Conservation (phyloP, 2,888 invertebrate species). For the Gisinianus flammeolus region DNA sequence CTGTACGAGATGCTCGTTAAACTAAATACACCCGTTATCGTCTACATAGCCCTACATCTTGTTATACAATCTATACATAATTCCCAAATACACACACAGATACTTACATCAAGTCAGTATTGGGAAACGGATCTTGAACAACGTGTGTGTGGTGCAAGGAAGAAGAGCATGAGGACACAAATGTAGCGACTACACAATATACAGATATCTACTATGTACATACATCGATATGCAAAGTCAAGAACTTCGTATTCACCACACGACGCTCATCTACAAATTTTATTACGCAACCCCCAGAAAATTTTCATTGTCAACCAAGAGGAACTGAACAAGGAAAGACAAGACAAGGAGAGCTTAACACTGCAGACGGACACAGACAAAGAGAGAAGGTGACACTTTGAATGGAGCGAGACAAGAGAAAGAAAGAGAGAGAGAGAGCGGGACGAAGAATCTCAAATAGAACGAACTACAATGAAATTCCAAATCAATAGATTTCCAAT, state of each 20-base stretch:
- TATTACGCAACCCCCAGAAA: neutral
- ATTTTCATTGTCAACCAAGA: neutral
- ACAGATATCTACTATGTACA: neutral
- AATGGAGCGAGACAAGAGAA: too few relatives aligned
- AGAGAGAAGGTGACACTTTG: neutral
- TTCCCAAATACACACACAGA: too few relatives aligned
- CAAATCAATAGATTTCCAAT: too few relatives aligned
- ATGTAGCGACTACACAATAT: too few relatives aligned
- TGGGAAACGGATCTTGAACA: too few relatives aligned
- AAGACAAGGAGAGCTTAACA: neutral
- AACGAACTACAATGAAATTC: neutral
- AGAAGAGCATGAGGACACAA: neutral
- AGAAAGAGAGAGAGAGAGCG: neutral
- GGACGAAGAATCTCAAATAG: neutral
- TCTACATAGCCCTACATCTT: too few relatives aligned
- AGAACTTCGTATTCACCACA: neutral
- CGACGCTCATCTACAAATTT: neutral
- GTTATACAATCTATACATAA: too few relatives aligned
- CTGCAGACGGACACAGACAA: neutral
- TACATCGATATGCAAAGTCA: neutral
- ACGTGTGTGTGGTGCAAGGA: too few relatives aligned
- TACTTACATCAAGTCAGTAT: too few relatives aligned
- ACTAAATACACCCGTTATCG: too few relatives aligned
- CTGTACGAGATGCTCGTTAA: too few relatives aligned
- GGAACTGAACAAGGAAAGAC: neutral